A percentile compares a stretch with the other conserved stretches of the same genome.
Evolutionary conservation across 1,140 invertebrate genomes (phyloP).

Genomic region (Heliconius melpomene): DNA sequence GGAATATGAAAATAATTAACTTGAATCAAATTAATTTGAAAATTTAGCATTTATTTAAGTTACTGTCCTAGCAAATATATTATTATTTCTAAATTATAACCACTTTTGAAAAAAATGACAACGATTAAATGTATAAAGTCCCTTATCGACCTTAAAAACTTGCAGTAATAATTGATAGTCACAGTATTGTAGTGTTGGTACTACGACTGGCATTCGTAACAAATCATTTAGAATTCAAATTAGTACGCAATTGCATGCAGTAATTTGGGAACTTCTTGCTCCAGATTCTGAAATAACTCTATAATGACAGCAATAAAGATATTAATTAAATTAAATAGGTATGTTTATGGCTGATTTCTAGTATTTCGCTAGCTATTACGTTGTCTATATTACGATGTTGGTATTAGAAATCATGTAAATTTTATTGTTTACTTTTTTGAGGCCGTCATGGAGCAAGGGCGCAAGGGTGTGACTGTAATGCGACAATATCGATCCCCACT

Average conservation of each 20-base stretch:
- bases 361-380: background rate
- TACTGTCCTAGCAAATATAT: background rate
- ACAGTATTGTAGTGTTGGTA: conserved; percentile 21
- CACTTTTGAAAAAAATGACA: background rate
- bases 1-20: no score
- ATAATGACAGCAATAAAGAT: background rate
- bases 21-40: no score
- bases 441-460: no score
- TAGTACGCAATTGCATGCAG: conserved; percentile 35
- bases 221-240: conserved; percentile 40
- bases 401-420: background rate
- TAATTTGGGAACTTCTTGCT: conserved; percentile 47
- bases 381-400: background rate
- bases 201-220: conserved; percentile 28
- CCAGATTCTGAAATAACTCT: conserved; percentile 41
- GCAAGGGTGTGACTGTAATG: no score
- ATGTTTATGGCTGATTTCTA: background rate
- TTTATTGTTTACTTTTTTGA: background rate
- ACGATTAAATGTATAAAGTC: conserved; percentile 17
- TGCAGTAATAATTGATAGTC: conserved; percentile 21
- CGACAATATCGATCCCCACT: no score
- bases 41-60: background rate
- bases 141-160: conserved; percentile 22
- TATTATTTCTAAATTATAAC: no score
- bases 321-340: background rate